Base-by-base conservation (phyloP, 2,797 vertebrate genomes). In the Muscicapa comitata region DNA sequence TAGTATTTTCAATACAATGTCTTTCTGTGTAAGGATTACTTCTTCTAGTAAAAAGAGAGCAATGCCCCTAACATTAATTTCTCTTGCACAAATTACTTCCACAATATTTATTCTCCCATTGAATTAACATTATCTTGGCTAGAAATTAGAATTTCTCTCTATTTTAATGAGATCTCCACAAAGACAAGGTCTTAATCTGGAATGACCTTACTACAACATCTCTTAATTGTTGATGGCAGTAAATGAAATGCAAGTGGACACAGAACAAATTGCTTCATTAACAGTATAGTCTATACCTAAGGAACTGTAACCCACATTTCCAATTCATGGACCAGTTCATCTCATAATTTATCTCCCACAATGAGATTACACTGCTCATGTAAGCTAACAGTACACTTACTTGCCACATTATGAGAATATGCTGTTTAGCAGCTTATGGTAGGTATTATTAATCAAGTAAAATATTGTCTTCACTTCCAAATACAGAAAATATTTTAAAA, bases 191-290 rank as follows among this genome's bases (percentile, higher is more conserved):
- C 67, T 95, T 97, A 97, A 98, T 97, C 93, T 94, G 93, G 53
- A 97, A 81, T 97, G 96, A 97, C 97, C 97, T 96, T 86, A 95
- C 82, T 74, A 72, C 4, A 25, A 91, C 95, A 91, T 92, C 70
- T 85, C 93, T 95, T 98, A 97, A 98, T 97, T 90, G 65, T 96
- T 97, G 96, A 96, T 98, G 97, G 96, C 96, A 98, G 97, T 65
- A 96, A 98, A 96, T 93, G 79, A 98, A 98, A 98, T 97, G 94
- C 94, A 92, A 98, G 88, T 96, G 96, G 97, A 98, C 95, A 62
- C 73, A 96, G 93, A 98, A 97, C 97, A 98, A 98, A 98, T 98
- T 97, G 91, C 93, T 98, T 98, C 96, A 97, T 98, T 98, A 98
- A 94, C 94, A 87, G 94, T 96, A 84, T 35, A 92, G 90, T 79